Conservation (phyloP, 2,797 vertebrate genomes). For the Scolopax bukidnonensis region DNA sequence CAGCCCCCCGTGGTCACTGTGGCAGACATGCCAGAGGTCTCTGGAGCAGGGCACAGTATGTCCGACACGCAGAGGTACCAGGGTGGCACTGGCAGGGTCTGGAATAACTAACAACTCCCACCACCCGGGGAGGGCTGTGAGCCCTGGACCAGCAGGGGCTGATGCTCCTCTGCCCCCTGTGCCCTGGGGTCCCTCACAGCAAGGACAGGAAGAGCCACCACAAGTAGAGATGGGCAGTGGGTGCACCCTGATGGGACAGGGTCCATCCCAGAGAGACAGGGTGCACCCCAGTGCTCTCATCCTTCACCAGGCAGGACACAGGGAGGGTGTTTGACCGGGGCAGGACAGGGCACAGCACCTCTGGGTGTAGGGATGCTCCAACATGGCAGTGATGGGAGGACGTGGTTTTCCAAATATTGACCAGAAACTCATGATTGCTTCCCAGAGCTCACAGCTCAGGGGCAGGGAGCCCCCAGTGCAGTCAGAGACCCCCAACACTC, state of each 20-base stretch:
- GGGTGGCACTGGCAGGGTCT: neutral
- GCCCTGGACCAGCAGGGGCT: rapidly evolving
- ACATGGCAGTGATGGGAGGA: rapidly evolving
- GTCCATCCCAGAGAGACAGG: neutral
- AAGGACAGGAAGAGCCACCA: neutral
- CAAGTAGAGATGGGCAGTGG: neutral
- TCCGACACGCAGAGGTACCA: neutral
- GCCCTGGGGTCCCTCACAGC: no score
- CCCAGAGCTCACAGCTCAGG: neutral
- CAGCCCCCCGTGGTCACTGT: rapidly evolving
- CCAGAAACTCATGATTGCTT: neutral
- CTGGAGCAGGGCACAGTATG: rapidly evolving
- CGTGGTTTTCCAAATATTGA: neutral
- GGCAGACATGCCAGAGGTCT: rapidly evolving
- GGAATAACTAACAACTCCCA: neutral
- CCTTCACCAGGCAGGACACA: neutral
- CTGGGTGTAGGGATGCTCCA: neutral
- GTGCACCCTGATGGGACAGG: neutral
- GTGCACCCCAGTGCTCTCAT: neutral
- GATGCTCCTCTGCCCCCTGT: neutral
- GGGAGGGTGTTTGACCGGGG: neutral
- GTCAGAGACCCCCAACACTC: neutral
- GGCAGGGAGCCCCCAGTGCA: rapidly evolving
- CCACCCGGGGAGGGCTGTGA: rapidly evolving
- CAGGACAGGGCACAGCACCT: neutral